These are phyloP conservation scores for Corticium candelabrum DNA, from an alignment of 37 sponge, comb jelly and placozoan species.

Conservation along the genomic window DNA sequence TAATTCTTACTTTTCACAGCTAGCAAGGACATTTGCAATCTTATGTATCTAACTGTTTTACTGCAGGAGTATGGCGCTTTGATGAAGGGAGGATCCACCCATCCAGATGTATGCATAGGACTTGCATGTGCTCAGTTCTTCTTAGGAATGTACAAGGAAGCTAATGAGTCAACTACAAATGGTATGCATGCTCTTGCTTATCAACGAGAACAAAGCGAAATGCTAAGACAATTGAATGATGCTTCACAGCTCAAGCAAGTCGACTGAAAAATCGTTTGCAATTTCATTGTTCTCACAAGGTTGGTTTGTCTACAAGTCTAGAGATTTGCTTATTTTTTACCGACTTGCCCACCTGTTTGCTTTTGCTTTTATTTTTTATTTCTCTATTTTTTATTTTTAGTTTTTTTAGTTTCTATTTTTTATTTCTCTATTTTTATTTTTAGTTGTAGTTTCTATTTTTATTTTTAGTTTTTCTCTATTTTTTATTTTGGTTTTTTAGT, in stretches of 20 bases:
- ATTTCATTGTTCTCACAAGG: conserved; percentile 94
- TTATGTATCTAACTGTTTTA: too few species aligned
- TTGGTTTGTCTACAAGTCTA: conserved; percentile 12
- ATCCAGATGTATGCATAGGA: conserved; percentile 61
- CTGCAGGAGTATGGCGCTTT: conserved; percentile 75
- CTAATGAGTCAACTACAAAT: conserved; percentile 51
- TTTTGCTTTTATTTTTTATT: neutral
- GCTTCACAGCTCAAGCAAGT: conserved; percentile 66
- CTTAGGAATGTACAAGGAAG: conserved; percentile 91
- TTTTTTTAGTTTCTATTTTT: too few species aligned
- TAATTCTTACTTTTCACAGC: too few species aligned
- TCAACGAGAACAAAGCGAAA: too few species aligned
- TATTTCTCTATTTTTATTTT: too few species aligned
- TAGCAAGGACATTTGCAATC: too few species aligned
- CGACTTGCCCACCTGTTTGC: conserved; percentile 3
- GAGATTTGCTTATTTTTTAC: neutral
- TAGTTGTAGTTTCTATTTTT: too few species aligned
- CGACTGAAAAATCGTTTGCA: conserved; percentile 74
- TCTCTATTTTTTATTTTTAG: too few species aligned
- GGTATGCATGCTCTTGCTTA: conserved; percentile 24
- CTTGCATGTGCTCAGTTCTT: conserved; percentile 87
- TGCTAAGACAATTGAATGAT: too few species aligned
- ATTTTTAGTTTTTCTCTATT: too few species aligned
- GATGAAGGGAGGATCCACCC: conserved; percentile 26
- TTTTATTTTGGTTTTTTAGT: too few species aligned